A percentile compares a stretch with the other conserved stretches of the same genome.
These are phyloP conservation scores for Heterodera carotae DNA, from an alignment of 1,140 invertebrate genomes.

Conservation along the genomic window DNA sequence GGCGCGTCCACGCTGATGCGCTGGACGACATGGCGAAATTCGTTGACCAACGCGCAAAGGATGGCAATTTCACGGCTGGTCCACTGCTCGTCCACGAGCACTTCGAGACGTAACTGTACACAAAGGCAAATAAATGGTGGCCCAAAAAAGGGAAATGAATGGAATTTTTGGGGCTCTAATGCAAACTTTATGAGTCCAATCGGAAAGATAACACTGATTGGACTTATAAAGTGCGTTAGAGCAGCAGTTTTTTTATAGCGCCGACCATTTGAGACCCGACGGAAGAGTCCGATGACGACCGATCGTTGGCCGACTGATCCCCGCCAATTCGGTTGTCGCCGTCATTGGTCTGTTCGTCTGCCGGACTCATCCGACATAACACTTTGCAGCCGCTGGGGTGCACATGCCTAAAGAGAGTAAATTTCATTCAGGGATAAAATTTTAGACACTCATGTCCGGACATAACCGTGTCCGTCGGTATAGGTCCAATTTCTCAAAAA, in stretches of 20 bases:
- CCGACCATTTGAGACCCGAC: not conserved
- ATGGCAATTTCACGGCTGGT: conserved; percentile 53
- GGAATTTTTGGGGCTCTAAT: too few relatives aligned
- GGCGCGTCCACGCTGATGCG: conserved; percentile 55
- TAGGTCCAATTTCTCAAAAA: too few relatives aligned
- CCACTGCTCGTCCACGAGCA: conserved; percentile 53
- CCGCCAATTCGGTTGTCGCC: not conserved
- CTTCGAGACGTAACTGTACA: conserved; percentile 26
- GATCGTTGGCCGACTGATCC: not conserved
- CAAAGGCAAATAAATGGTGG: too few relatives aligned
- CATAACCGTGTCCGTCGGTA: too few relatives aligned
- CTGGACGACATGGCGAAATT: conserved; percentile 46
- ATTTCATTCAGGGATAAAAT: too few relatives aligned
- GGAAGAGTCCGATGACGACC: not conserved
- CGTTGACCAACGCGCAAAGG: conserved; percentile 41
- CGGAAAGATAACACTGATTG: too few relatives aligned
- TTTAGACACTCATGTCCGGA: too few relatives aligned
- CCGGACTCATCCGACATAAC: conserved; percentile 8
- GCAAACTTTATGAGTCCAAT: too few relatives aligned
- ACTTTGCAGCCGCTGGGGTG: conserved; percentile 21
- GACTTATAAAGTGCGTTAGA: too few relatives aligned
- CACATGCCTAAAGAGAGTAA: not conserved
- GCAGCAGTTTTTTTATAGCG: too few relatives aligned
- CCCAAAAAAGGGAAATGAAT: too few relatives aligned
- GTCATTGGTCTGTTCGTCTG: not conserved